phyloP scores from a whole-genome alignment of 1,140 invertebrate genomes.

The Drosophila arawakana region DNA sequence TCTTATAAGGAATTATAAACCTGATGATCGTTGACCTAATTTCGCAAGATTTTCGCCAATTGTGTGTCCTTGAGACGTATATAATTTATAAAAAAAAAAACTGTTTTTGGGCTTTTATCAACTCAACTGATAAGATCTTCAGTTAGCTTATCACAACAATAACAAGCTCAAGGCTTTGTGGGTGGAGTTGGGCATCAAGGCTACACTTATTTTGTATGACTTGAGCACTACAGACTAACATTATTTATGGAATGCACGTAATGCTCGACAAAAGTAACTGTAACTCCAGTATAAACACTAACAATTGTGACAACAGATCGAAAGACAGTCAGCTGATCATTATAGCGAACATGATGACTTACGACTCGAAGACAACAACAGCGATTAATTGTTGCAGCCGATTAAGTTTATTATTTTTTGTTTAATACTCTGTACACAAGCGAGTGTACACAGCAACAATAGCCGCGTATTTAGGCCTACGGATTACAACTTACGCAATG shows the following conservation, averaged over 20 bases:
- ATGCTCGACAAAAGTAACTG: conserved; percentile 44
- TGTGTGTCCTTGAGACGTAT: conserved; percentile 15
- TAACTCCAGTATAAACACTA: conserved; percentile 31
- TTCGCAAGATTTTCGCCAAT: conserved; percentile 11
- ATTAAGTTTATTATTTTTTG: conserved; percentile 54
- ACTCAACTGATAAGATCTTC: conserved; percentile 6
- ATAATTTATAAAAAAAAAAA: conserved; percentile 4
- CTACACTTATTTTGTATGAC: conserved; percentile 35
- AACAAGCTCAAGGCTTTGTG: conserved; percentile 11
- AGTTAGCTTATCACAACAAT: conserved; percentile 10
- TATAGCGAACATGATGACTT: conserved; percentile 55
- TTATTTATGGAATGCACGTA: conserved; percentile 46
- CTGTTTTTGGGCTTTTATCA: conserved; percentile 11
- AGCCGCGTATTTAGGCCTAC: conserved; percentile 34
- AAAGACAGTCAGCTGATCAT: conserved; percentile 40
- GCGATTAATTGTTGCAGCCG: conserved; percentile 62
- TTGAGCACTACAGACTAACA: conserved; percentile 18
- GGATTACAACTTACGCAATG: conserved; percentile 31
- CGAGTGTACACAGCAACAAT: conserved; percentile 5
- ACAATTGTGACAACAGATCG: conserved; percentile 28
- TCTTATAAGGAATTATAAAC: conserved; percentile 10
- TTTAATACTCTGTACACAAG: conserved; percentile 24
- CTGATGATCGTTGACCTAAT: conserved; percentile 12
- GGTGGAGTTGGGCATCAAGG: not conserved
- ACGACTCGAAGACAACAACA: conserved; percentile 54